phyloP scores from a whole-genome alignment of 2,888 invertebrate genomes.

The Drosophila kanekoi region DNA sequence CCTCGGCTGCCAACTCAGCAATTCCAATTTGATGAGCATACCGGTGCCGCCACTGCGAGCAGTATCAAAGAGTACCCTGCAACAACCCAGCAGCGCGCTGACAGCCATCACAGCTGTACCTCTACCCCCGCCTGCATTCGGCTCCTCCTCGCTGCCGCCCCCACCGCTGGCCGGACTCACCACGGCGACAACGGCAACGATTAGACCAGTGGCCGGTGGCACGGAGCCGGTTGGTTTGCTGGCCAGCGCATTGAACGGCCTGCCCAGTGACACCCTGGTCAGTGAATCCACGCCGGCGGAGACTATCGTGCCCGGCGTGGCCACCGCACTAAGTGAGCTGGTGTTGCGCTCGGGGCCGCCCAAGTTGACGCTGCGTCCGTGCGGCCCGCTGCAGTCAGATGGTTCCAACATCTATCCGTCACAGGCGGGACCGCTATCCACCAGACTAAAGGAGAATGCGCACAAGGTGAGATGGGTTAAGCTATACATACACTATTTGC shows the following conservation, averaged over 20 bases:
- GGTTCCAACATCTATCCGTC: conserved; percentile 86
- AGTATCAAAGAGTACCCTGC: conserved; percentile 76
- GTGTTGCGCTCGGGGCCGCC: conserved; percentile 84
- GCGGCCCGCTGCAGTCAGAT: conserved; percentile 85
- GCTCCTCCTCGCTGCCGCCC: conserved; percentile 39
- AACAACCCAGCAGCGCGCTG: conserved; percentile 17
- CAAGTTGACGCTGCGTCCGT: conserved; percentile 85
- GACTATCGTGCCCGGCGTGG: conserved; percentile 70
- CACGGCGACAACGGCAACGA: conserved; percentile 19
- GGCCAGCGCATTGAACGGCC: conserved; percentile 60
- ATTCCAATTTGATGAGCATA: conserved; percentile 54
- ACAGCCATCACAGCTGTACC: conserved; percentile 26
- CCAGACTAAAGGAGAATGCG: conserved; percentile 87
- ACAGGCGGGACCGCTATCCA: conserved; percentile 87
- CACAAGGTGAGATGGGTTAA: conserved; percentile 86
- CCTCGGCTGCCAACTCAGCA: conserved; percentile 52
- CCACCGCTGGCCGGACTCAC: conserved; percentile 81
- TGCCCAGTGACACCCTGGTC: conserved; percentile 43
- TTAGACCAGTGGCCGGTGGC: conserved; percentile 4
- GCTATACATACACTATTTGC: not conserved
- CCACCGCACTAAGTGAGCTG: conserved; percentile 80
- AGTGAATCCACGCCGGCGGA: conserved; percentile 45
- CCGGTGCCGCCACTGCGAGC: conserved; percentile 83
- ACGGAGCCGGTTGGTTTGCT: conserved; percentile 33
- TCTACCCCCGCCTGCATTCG: conserved; percentile 24